Conservation (phyloP, 2,797 vertebrate genomes). For the Pseudochirops cupreus region DNA sequence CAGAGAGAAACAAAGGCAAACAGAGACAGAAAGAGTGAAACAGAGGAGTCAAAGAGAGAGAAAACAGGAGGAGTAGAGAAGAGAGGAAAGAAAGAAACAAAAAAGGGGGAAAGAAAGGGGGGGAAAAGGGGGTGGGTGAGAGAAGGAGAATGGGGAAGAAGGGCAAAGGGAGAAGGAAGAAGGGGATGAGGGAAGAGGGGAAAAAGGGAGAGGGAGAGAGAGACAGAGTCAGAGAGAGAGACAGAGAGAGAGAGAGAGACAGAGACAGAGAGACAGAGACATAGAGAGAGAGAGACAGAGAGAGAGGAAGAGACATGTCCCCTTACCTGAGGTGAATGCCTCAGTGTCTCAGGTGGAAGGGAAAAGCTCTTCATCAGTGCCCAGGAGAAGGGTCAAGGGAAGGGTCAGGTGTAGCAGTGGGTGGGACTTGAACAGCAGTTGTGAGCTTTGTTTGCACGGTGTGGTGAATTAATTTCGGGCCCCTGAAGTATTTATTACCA, state of each 20-base stretch:
- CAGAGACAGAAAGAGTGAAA: too few relatives aligned
- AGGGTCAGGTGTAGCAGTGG: background rate
- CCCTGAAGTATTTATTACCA: background rate
- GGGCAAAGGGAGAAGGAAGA: too few relatives aligned
- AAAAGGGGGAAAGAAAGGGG: too few relatives aligned
- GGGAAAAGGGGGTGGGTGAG: too few relatives aligned
- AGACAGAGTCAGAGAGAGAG: too few relatives aligned
- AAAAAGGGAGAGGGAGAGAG: background rate
- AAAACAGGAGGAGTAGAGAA: too few relatives aligned
- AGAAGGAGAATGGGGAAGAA: background rate
- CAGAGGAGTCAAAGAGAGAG: too few relatives aligned
- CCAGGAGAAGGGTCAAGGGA: background rate
- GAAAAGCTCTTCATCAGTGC: background rate
- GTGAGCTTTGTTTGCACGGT: constrained; percentile 3
- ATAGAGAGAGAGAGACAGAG: background rate
- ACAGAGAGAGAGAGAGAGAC: background rate
- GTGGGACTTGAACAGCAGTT: background rate
- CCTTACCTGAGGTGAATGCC: background rate
- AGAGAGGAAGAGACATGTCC: background rate
- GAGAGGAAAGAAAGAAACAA: background rate
- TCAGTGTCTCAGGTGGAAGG: background rate
- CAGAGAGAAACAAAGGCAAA: too few relatives aligned
- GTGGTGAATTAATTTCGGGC: constrained; percentile 17
- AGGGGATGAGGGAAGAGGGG: background rate
- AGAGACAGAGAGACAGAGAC: background rate